These are phyloP conservation scores for Ricordea florida DNA, from an alignment of 92 coral and sea anemone genomes.

Conservation along the genomic window DNA sequence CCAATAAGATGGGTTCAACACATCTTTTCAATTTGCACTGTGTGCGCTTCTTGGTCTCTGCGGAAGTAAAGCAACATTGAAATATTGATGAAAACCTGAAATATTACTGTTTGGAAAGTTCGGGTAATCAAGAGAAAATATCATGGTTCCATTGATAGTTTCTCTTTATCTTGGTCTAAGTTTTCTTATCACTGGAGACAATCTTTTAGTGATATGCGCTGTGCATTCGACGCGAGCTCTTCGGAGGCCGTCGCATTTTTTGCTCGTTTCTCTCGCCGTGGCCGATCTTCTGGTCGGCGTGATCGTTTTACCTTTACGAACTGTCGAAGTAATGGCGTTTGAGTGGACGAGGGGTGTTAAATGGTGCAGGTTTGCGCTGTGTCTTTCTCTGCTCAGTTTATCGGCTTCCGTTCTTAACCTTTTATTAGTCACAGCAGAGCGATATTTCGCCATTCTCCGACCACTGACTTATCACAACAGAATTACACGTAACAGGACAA, in stretches of 20 bases:
- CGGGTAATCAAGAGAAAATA: too few relatives aligned
- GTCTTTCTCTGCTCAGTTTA: slow-evolving; percentile 55
- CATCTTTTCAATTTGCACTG: too few relatives aligned
- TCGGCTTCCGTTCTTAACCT: slow-evolving; percentile 61
- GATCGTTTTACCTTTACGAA: slow-evolving; percentile 44
- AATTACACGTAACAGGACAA: slow-evolving; percentile 1
- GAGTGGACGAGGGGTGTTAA: slow-evolving; percentile 23
- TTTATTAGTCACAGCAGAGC: slow-evolving; percentile 41
- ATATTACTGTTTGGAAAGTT: too few relatives aligned
- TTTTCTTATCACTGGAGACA: slow-evolving; percentile 26
- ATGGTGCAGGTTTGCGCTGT: slow-evolving; percentile 49
- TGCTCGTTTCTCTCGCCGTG: slow-evolving; percentile 41
- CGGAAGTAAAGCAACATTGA: too few relatives aligned
- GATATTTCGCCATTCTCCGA: slow-evolving; percentile 44
- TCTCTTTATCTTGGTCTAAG: slow-evolving; percentile 24
- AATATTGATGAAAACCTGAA: too few relatives aligned
- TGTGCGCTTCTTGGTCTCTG: too few relatives aligned
- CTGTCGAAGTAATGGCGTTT: slow-evolving; percentile 26
- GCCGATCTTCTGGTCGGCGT: slow-evolving; percentile 52
- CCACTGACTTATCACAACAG: slow-evolving; percentile 28
- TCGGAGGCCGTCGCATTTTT: slow-evolving; percentile 37
- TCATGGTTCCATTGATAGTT: slow-evolving; percentile 14
- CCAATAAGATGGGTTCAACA: too few relatives aligned
- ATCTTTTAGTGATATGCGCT: slow-evolving; percentile 26
- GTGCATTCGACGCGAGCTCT: slow-evolving; percentile 48